phyloP scores from a whole-genome alignment of 1,140 invertebrate species.

The Ips typographus region DNA sequence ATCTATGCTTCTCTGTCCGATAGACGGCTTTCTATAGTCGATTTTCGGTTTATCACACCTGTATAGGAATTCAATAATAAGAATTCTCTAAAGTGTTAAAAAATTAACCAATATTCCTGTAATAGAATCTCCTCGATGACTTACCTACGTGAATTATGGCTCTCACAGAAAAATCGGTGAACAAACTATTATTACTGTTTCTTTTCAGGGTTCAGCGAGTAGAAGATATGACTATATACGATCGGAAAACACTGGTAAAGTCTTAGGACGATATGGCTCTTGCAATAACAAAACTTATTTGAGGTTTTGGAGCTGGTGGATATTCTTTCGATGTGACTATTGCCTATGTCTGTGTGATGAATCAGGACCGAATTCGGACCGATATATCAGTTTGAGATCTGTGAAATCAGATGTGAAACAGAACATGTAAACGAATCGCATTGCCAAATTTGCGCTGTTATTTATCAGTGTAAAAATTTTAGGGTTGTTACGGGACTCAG shows the following conservation, averaged over 20 bases:
- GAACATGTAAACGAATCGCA: constrained; percentile 65
- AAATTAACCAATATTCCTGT: too few species aligned
- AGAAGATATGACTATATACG: constrained; percentile 76
- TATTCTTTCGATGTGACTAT: constrained; percentile 81
- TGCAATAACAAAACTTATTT: constrained; percentile 64
- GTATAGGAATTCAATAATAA: too few species aligned
- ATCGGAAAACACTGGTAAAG: constrained; percentile 74
- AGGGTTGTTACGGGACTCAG: constrained; percentile 77
- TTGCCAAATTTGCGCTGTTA: too few species aligned
- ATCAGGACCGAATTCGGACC: constrained; percentile 63
- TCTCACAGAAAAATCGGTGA: too few species aligned
- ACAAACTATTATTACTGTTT: too few species aligned
- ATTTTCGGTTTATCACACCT: too few species aligned
- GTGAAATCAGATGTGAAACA: constrained; percentile 62
- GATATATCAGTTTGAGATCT: constrained; percentile 74
- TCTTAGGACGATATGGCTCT: constrained; percentile 59
- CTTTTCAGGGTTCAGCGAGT: too few species aligned
- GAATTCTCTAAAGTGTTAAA: too few species aligned
- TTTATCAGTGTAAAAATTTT: constrained; percentile 1
- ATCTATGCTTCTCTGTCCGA: too few species aligned
- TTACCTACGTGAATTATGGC: too few species aligned
- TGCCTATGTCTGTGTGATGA: constrained; percentile 87
- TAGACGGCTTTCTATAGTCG: too few species aligned
- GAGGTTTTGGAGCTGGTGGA: constrained; percentile 78
- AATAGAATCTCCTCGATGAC: too few species aligned